Evolutionary conservation across 1,140 invertebrate species (phyloP), one percentile per base, ranked within the genome.

Genomic region (Macrotrachela quadricornifera): DNA sequence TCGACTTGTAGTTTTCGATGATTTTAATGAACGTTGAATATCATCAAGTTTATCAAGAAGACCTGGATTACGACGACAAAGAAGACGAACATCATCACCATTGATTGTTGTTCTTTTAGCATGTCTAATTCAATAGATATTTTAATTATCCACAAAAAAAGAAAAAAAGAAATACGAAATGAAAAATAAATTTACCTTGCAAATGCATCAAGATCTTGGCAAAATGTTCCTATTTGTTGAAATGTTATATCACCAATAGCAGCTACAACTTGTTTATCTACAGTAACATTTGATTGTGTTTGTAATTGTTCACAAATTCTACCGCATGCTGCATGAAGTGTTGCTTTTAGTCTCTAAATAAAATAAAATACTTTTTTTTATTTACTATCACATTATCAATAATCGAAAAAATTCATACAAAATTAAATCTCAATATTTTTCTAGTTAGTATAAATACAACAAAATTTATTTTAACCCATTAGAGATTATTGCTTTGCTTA

Each of bases 31-130:
- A 30, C 21, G 21, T 30, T 30, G 21, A 30, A 30, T 8, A 30
- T 30, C 21, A 30, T 30, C 21, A 30, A 30, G 2, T 30, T 30
- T 30, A 30, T 30, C 21, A 8, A 30, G 21, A 30, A 30, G 21
- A 30, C 21, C 21, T 46, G 54, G 57, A 41, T 55, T 60, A 51
- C 58, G 61, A 41, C 62, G 58, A 15, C 57, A 50, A 8, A 63
- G 44, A 18, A 64, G 50, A 49, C 59, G 60, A 4, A 64, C 61
- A 61, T 64, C 63, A 57, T 63, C 63, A 37, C 55, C 47, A 42
- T 58, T 59, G 6, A 64, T 51, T 38, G 60, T 63, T 16, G 46
- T 61, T 49, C 63, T 46, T 54, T 62, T 62, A 12, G 57, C 63
- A 59, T 64, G 63, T 50, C 63, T 64, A 49, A 12, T 55, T 56